Base-by-base conservation (phyloP, 1,140 invertebrate species). In the Chelonus insularis region DNA sequence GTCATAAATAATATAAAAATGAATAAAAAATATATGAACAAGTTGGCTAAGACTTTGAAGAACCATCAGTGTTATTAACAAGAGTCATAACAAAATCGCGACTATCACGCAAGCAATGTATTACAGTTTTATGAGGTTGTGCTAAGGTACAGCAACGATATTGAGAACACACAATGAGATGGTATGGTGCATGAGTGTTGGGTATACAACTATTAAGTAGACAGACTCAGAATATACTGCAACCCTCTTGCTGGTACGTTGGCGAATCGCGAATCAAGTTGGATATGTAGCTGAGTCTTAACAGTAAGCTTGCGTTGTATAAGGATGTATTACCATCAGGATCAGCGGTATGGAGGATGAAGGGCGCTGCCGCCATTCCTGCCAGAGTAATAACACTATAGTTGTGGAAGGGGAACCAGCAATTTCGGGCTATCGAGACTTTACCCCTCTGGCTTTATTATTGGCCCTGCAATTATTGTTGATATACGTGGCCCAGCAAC, bases 401-500 rank as follows among this genome's bases (percentile, higher is more conserved):
- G 25, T 39, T 20, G 61, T 34, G 41, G 75, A 73, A 74, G 74
- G 75, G 73, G 75, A 77, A 77, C 75, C 72, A 25, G 71, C 72
- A 75, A 75, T 75, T 75, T 75, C 68, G 73, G 73, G 72, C 73
- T 75, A 75, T 75, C 73, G 73, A 74, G 72, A 69, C 67, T 62
- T 72, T 67, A 70, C 70, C 70, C 72, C 76, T 78, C 74, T 68
- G 71, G 75, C 70, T 80, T 79, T 79, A 79, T 80, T 80, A 80
- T 80, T 79, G 78, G 77, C 74, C 74, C 78, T 77, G 75, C 75
- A 80, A 80, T 80, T 80, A 80, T 77, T 74, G 73, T 79, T 78
- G 78, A 80, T 80, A 80, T 80, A 80, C 77, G 75, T 68, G 71
- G 69, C 73, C 75, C 65, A 60, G 68, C 72, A 69, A 72, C 66